These are phyloP conservation scores for Aramus guarauna DNA, from an alignment of 2,113 vertebrate species.

Conservation along the genomic window DNA sequence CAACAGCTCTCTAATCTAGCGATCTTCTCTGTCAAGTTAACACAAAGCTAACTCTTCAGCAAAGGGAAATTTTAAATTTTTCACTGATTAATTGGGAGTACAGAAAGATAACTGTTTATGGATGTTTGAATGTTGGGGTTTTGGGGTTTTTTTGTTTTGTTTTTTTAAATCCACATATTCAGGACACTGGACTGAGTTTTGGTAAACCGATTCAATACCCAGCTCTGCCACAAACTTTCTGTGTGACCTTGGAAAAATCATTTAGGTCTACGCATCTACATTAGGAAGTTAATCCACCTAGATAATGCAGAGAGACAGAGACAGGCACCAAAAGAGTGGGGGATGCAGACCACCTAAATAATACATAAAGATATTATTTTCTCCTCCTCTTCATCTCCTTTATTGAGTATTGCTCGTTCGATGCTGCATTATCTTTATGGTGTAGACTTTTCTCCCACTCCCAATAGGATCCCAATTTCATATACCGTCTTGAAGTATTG, in stretches of 20 bases:
- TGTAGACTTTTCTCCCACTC: background rate
- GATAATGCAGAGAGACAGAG: constrained; percentile 35
- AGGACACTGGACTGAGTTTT: background rate
- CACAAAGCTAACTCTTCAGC: background rate
- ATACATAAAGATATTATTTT: constrained; percentile 47
- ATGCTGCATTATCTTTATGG: constrained; percentile 50
- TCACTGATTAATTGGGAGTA: background rate
- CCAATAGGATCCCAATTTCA: background rate
- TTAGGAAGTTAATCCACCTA: constrained; percentile 36
- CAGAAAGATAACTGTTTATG: background rate
- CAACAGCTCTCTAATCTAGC: background rate
- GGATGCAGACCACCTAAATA: constrained; percentile 58
- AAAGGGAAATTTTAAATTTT: background rate
- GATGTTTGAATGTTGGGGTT: background rate
- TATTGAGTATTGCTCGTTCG: constrained; percentile 14
- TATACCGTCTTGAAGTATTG: background rate
- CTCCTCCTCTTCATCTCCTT: constrained; percentile 6
- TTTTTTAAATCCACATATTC: background rate
- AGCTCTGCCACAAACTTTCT: background rate
- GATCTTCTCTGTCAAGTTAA: background rate
- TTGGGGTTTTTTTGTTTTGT: background rate
- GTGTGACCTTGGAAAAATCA: constrained; percentile 11
- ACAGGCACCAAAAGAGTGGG: constrained; percentile 31
- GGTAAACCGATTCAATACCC: background rate
- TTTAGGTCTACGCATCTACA: background rate